Evolutionary conservation across 1,140 invertebrate species (phyloP), one percentile per base, ranked within the genome.

Genomic region (Leptoteleia sp.): DNA sequence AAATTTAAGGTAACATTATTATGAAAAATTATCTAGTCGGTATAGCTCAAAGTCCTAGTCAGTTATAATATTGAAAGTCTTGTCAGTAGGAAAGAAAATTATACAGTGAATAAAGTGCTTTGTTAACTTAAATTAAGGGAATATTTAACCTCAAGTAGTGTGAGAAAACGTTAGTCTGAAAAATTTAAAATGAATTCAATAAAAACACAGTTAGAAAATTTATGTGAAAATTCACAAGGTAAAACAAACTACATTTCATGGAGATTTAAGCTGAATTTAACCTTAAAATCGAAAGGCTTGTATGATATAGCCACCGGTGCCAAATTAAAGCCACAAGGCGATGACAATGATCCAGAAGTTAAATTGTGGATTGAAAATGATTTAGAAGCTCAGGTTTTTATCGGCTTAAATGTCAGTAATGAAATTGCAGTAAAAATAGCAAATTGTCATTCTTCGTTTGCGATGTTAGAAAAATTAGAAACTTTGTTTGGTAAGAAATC

Each of bases 381-480:
- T 50, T n/a, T 76, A 1, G 65, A 76, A n/a, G 52, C 68, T 0
- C 55, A 68, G 27, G 11, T 37, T 0, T 12, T 75, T 1, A 55
- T 75, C 7, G 81, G 81, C 7, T 31, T 78, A 42, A 77, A 62
- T 54, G 45, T 61, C 3, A 45, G 17, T 13, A 47, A 35, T 8
- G 40, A 25, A 4, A 61, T 72, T 7, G 61, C 76, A 0, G 55
- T 1, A 6, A 72, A 79, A 50, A 65, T 78, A 5, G 4, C 45
- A 47, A 55, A 79, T 25, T 78, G 70, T 65, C 45, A 42, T 27
- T 12, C 71, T 4, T 8, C 77, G 1, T 7, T 45, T 13, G 4
- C 16, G 29, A 81, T 81, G 61, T 6, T 80, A 22, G 3, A 57
- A 1, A 80, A 81, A 64, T 37, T 81, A 16, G 64, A 64, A 15